These are phyloP conservation scores for Drosophila takahashii DNA, from an alignment of 1,140 invertebrate species.

Conservation along the genomic window DNA sequence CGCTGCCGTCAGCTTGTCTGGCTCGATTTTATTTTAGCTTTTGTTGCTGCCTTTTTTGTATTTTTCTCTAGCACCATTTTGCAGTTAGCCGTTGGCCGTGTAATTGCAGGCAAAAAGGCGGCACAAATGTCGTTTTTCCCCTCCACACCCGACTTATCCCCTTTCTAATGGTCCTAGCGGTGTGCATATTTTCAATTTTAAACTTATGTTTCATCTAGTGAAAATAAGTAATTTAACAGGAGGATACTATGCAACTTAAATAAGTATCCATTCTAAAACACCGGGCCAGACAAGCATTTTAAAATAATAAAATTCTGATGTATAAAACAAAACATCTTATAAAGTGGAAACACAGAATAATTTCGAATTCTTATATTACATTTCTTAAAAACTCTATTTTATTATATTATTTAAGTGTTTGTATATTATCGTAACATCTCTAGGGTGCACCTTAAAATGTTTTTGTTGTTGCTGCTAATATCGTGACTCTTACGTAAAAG, in stretches of 20 bases:
- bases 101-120: slow-evolving; percentile 81
- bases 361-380: too few species aligned
- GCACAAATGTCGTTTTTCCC: slow-evolving; percentile 72
- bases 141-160: slow-evolving; percentile 20
- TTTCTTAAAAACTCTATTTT: not conserved
- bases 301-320: too few species aligned
- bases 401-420: not conserved
- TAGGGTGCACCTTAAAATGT: slow-evolving; percentile 29
- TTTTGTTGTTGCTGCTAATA: slow-evolving; percentile 33
- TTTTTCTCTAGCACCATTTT: slow-evolving; percentile 21
- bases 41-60: slow-evolving; percentile 26
- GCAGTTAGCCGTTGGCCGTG: slow-evolving; percentile 56
- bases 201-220: not conserved
- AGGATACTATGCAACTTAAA: too few species aligned
- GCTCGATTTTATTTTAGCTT: slow-evolving; percentile 73
- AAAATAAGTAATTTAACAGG: too few species aligned
- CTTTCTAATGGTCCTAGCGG: slow-evolving; percentile 14
- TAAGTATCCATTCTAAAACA: too few species aligned
- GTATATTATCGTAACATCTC: slow-evolving; percentile 27
- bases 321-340: too few species aligned
- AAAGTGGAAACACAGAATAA: too few species aligned
- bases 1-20: slow-evolving; percentile 78
- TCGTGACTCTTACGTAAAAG: slow-evolving; percentile 69
- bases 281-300: too few species aligned
- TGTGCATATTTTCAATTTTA: not conserved